Percentiles rank a stretch among this genome's conserved stretches.
phyloP scores from a whole-genome alignment of 2,113 vertebrate genomes.

The Sterna hirundo region DNA sequence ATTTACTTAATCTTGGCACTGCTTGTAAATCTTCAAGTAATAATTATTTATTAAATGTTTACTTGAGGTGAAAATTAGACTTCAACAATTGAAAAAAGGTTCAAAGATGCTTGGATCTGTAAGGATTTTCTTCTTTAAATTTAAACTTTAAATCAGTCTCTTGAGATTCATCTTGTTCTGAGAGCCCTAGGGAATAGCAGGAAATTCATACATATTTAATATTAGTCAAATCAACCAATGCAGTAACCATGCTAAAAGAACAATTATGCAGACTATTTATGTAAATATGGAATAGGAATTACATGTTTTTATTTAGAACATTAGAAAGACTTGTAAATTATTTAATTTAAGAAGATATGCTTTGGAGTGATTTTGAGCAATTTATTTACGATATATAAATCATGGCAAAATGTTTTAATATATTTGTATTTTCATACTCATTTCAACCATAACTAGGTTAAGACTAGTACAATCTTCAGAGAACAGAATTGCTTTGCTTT shows the following conservation, averaged over 20 bases:
- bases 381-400: constrained; percentile 14
- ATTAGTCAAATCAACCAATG: constrained; percentile 63
- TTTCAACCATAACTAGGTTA: neutral
- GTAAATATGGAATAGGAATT: constrained; percentile 46
- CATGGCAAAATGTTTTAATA: neutral
- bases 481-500: neutral
- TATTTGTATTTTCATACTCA: constrained; percentile 8
- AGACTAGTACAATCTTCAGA: neutral
- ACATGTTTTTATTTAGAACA: constrained; percentile 18
- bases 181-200: constrained; percentile 34
- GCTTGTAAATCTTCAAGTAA: constrained; percentile 4
- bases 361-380: constrained; percentile 5
- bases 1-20: constrained; percentile 36
- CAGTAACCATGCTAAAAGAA: constrained; percentile 59
- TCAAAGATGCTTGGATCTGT: constrained; percentile 24
- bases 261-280: constrained; percentile 51
- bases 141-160: constrained; percentile 55
- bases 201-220: constrained; percentile 69
- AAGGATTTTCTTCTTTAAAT: constrained; percentile 50
- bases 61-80: constrained; percentile 50
- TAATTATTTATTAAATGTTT: constrained; percentile 67
- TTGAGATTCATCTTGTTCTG: constrained; percentile 63
- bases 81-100: constrained; percentile 38
- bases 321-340: constrained; percentile 43
- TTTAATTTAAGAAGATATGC: constrained; percentile 25